Conservation (phyloP, 2,113 vertebrate species). For the Zingel zingel region DNA sequence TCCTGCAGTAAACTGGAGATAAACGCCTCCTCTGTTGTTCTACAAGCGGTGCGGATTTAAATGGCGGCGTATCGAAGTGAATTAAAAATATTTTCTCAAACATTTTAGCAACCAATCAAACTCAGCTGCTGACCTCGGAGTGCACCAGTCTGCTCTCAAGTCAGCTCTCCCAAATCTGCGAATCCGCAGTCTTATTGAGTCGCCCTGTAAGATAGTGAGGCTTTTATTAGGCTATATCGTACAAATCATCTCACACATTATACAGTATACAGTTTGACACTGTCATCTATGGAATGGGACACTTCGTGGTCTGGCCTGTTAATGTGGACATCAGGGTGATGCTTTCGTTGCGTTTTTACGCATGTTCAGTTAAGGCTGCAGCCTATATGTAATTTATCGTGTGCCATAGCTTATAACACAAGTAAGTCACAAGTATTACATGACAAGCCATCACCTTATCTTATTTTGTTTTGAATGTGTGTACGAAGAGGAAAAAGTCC, state of each 20-base stretch:
- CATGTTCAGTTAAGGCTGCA: background rate
- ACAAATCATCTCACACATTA: background rate
- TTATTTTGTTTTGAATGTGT: slow-evolving; percentile 19
- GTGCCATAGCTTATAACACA: background rate
- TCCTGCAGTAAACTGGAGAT: slow-evolving; percentile 10
- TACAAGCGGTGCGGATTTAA: slow-evolving; percentile 5
- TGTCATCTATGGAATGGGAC: background rate
- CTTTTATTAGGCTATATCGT: background rate
- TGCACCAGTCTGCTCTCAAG: background rate
- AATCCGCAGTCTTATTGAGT: background rate
- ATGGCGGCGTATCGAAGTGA: slow-evolving; percentile 22
- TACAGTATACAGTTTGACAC: background rate
- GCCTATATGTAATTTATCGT: background rate
- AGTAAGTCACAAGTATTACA: background rate
- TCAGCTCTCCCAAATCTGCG: background rate
- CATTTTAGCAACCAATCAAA: slow-evolving; percentile 36
- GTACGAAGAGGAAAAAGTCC: slow-evolving; percentile 81
- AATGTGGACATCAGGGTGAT: background rate
- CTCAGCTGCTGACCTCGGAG: slow-evolving; percentile 33
- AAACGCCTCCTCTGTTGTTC: slow-evolving; percentile 1
- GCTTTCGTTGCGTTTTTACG: slow-evolving; percentile 18
- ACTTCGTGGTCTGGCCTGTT: slow-evolving; percentile 7
- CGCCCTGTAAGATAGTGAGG: background rate
- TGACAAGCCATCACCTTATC: slow-evolving; percentile 22
- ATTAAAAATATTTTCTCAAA: slow-evolving; percentile 32